A percentile compares a stretch with the other conserved stretches of the same genome.
Evolutionary conservation across 37 sponge, comb jelly and placozoan genomes (phyloP).

Genomic region (Lycopodina hypogea): DNA sequence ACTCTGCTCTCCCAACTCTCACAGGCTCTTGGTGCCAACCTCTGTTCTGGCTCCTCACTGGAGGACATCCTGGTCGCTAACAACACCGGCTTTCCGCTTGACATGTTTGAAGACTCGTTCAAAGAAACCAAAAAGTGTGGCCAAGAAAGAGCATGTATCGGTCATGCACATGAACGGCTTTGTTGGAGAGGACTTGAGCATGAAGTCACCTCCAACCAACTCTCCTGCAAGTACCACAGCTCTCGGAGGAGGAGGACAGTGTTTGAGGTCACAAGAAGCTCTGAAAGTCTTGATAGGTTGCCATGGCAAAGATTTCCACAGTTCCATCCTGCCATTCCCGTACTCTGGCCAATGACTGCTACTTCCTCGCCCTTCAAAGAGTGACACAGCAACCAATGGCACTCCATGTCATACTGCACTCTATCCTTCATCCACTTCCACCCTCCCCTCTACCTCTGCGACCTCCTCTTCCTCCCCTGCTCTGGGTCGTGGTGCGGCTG

Average conservation of each 20-base stretch:
- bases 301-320: slow-evolving; percentile 15
- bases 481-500: neutral
- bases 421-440: neutral
- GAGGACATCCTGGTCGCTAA: slow-evolving; percentile 25
- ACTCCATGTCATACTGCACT: neutral
- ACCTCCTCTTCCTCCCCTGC: slow-evolving; percentile 3
- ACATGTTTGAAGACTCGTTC: slow-evolving; percentile 25
- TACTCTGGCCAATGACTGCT: neutral
- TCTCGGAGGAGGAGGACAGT: neutral
- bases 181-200: too few species aligned
- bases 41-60: slow-evolving; percentile 3
- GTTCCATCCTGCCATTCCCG: slow-evolving; percentile 26
- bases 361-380: neutral
- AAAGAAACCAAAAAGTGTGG: neutral
- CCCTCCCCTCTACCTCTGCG: neutral
- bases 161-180: too few species aligned
- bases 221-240: too few species aligned
- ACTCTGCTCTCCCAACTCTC: slow-evolving; percentile 21
- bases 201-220: neutral
- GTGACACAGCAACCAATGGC: neutral
- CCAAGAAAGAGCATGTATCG: neutral
- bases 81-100: slow-evolving; percentile 30
- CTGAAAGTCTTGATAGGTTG: slow-evolving; percentile 27
- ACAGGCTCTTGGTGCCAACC: slow-evolving; percentile 9
- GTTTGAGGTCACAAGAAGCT: too few species aligned